A percentile compares a stretch with the other conserved stretches of the same genome.
phyloP scores from a whole-genome alignment of 2,113 vertebrate species.

The Zosterops japonicus region DNA sequence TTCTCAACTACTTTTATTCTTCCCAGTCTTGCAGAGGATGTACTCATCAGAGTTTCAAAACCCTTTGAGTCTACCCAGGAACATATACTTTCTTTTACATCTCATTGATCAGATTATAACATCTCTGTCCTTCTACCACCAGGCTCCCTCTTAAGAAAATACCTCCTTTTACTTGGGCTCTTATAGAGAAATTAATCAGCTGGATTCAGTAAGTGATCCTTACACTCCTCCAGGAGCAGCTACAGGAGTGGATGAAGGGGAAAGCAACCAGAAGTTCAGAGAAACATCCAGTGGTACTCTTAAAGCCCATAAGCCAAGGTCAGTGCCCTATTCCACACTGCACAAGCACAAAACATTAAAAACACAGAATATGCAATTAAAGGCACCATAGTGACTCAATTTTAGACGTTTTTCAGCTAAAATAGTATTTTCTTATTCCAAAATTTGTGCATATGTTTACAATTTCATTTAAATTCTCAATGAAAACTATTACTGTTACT shows the following conservation, averaged over 20 bases:
- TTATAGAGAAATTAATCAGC: neutral
- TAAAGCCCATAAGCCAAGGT: accelerated
- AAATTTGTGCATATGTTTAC: neutral
- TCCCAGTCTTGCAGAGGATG: neutral
- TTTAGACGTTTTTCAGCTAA: neutral
- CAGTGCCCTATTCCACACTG: neutral
- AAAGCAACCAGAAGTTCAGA: neutral
- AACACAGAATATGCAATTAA: neutral
- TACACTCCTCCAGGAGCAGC: neutral
- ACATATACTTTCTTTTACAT: neutral
- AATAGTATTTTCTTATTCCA: neutral
- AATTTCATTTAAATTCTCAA: neutral
- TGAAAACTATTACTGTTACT: neutral
- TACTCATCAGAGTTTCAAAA: neutral
- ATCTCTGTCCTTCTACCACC: neutral
- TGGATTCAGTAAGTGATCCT: neutral
- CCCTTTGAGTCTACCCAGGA: neutral
- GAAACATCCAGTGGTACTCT: neutral
- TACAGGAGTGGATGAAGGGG: neutral
- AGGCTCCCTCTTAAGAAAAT: neutral
- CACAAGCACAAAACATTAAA: neutral
- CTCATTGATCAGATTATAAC: neutral
- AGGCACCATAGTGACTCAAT: neutral
- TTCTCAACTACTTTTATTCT: neutral
- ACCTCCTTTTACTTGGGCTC: neutral